A percentile compares a stretch with the other conserved stretches of the same genome.
phyloP scores from a whole-genome alignment of 1,140 invertebrate species.

The Oncopeltus fasciatus region DNA sequence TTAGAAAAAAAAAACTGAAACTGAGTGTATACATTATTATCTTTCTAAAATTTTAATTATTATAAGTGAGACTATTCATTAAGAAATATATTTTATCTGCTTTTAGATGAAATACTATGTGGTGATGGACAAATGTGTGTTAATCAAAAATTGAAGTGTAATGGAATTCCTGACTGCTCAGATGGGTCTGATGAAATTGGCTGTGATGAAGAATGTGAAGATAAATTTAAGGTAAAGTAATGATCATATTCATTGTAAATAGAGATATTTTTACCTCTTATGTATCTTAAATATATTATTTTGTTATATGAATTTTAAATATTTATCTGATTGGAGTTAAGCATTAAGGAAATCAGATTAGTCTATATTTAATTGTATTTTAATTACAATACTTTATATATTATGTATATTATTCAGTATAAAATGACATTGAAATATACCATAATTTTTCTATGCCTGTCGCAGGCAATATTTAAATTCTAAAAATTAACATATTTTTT shows the following conservation, averaged over 20 bases:
- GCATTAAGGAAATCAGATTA: neutral
- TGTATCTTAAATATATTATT: neutral
- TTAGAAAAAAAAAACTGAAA: neutral
- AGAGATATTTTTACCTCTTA: too few relatives aligned
- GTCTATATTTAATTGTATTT: neutral
- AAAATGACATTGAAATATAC: too few relatives aligned
- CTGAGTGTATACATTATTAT: neutral
- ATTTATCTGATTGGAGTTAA: neutral
- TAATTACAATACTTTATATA: neutral
- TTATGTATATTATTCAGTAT: neutral
- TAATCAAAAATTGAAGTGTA: conserved; percentile 37
- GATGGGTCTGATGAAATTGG: conserved; percentile 46
- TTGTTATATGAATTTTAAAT: neutral
- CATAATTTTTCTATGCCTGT: too few relatives aligned
- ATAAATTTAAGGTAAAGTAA: conserved; percentile 38
- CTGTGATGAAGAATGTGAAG: conserved; percentile 39
- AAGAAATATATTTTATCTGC: neutral
- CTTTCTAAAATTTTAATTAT: neutral
- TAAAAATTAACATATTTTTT: too few relatives aligned
- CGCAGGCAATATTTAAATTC: too few relatives aligned
- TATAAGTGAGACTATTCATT: neutral
- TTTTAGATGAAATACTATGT: conserved; percentile 43
- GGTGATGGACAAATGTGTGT: conserved; percentile 39
- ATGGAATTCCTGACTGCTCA: conserved; percentile 44
- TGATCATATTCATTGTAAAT: too few relatives aligned